These are phyloP conservation scores for Podotricha telesiphe DNA, from an alignment of 2,888 invertebrate genomes.

Conservation along the genomic window DNA sequence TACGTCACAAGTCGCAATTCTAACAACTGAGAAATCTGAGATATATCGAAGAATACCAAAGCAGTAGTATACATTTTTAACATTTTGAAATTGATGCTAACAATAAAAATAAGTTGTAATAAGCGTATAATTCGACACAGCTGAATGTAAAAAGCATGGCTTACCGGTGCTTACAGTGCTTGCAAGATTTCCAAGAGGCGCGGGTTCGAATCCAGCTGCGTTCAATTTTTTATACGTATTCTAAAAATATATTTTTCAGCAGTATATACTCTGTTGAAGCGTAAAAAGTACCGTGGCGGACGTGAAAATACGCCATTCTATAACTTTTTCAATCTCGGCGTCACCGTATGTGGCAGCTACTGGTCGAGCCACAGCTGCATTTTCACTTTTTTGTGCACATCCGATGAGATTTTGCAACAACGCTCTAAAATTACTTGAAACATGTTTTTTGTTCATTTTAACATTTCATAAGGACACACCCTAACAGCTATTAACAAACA, in stretches of 20 bases:
- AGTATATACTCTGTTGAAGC: conserved; percentile 1
- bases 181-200: too few relatives aligned
- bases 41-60: conserved; percentile 35
- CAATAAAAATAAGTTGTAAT: too few relatives aligned
- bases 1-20: background rate
- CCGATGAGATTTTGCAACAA: conserved; percentile 20
- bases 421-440: background rate
- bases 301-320: conserved; percentile 36
- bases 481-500: too few relatives aligned
- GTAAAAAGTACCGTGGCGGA: conserved; percentile 23
- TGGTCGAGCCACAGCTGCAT: conserved; percentile 25
- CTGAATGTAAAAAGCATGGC: too few relatives aligned
- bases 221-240: too few relatives aligned
- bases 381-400: conserved; percentile 20
- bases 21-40: background rate
- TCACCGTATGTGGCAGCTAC: conserved; percentile 24
- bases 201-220: too few relatives aligned
- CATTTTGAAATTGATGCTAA: too few relatives aligned
- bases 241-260: too few relatives aligned
- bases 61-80: too few relatives aligned
- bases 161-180: too few relatives aligned
- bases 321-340: conserved; percentile 38
- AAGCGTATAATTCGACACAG: too few relatives aligned
- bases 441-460: conserved; percentile 5
- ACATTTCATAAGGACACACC: background rate